Percentiles rank a stretch among this genome's conserved stretches.
These are phyloP conservation scores for Halcyon badia DNA, from an alignment of 2,797 vertebrate genomes.

Conservation along the genomic window DNA sequence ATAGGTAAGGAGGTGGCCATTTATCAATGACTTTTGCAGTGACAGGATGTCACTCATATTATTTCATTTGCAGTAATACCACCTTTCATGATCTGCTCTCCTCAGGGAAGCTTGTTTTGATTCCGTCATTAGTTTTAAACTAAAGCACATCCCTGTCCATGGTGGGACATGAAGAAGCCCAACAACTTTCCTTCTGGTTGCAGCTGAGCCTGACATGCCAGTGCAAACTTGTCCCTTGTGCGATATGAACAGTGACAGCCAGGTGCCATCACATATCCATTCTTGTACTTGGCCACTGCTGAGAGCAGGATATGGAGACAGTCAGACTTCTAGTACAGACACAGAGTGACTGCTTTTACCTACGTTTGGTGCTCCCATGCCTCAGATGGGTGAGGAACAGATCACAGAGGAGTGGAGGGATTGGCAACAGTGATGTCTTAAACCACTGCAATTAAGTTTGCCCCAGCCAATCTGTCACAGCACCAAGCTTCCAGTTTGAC, in stretches of 20 bases:
- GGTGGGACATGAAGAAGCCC: fast-evolving
- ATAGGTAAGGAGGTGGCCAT: neutral
- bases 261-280: neutral
- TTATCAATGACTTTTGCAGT: neutral
- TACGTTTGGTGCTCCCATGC: neutral
- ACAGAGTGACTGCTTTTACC: neutral
- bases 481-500: neutral
- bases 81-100: neutral
- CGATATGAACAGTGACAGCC: fast-evolving
- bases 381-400: fast-evolving
- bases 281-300: fast-evolving
- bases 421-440: neutral
- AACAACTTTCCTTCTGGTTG: neutral
- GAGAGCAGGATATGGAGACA: neutral
- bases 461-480: neutral
- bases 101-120: neutral
- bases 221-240: neutral
- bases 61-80: neutral
- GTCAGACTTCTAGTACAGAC: neutral
- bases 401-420: neutral
- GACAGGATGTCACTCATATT: neutral
- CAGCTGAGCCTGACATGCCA: neutral
- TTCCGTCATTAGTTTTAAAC: conserved; percentile 5
- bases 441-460: neutral
- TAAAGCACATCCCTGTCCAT: neutral